Evolutionary conservation across 1,140 invertebrate species (phyloP).

Genomic region (Vanessa atalanta): DNA sequence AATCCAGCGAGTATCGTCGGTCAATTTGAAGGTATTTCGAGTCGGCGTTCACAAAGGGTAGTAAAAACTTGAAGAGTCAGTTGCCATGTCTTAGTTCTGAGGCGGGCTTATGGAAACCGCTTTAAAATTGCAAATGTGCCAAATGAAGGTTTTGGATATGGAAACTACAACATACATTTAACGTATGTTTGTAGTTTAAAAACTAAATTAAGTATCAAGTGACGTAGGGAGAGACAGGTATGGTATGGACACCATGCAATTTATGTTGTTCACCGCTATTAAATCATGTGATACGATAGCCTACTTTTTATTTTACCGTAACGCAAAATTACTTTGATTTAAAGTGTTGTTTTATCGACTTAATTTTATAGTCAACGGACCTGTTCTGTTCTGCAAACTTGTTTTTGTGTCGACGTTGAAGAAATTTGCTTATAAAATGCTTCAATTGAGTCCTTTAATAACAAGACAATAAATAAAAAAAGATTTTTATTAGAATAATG

Average conservation of each 20-base stretch:
- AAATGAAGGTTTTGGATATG: slow-evolving; percentile 4
- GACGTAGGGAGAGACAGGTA: background rate
- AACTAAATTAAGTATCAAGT: background rate
- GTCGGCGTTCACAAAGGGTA: slow-evolving; percentile 31
- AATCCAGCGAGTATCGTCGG: slow-evolving; percentile 17
- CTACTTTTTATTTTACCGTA: slow-evolving; percentile 27
- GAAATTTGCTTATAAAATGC: slow-evolving; percentile 36
- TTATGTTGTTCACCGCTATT: slow-evolving; percentile 4
- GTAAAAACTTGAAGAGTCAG: slow-evolving; percentile 39
- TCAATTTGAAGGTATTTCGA: slow-evolving; percentile 33
- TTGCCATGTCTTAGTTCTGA: slow-evolving; percentile 25
- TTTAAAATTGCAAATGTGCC: slow-evolving; percentile 20
- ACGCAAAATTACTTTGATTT: slow-evolving; percentile 24
- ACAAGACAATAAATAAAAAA: background rate
- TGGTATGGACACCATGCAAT: background rate
- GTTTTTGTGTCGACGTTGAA: slow-evolving; percentile 29
- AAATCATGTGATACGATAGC: slow-evolving; percentile 17
- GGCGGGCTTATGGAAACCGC: slow-evolving; percentile 5
- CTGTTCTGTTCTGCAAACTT: slow-evolving; percentile 20
- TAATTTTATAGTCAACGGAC: slow-evolving; percentile 29
- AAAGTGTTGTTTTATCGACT: slow-evolving; percentile 25
- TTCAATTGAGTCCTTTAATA: background rate
- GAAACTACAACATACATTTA: background rate
- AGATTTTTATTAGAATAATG: too few species aligned
- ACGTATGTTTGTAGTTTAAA: background rate